Percentiles rank a stretch among this genome's conserved stretches.
Evolutionary conservation across 2,888 invertebrate genomes (phyloP).

Genomic region (Tolmerus cingulatus): DNA sequence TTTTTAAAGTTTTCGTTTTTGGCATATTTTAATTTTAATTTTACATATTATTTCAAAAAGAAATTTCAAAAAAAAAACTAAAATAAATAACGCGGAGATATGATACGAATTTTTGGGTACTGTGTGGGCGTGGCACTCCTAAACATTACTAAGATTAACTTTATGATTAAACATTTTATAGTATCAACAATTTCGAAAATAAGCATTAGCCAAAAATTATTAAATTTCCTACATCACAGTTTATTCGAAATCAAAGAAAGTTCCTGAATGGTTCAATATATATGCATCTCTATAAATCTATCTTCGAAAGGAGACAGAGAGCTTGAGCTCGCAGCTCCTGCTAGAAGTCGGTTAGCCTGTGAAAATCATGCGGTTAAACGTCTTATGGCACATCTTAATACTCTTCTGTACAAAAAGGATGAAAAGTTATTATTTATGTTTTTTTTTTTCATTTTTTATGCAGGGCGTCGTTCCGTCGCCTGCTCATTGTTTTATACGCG

Average conservation of each 20-base stretch:
- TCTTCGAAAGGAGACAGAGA: background rate
- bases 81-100: background rate
- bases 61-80: background rate
- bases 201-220: conserved; percentile 38
- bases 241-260: conserved; percentile 27
- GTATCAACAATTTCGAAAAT: conserved; percentile 32
- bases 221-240: conserved; percentile 44
- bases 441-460: background rate
- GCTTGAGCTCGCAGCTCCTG: background rate
- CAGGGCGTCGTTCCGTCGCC: background rate
- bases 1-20: background rate
- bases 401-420: conserved; percentile 4
- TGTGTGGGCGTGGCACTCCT: background rate
- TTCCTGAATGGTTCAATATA: background rate
- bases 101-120: background rate
- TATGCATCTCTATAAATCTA: conserved; percentile 2
- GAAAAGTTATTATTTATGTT: background rate
- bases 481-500: background rate
- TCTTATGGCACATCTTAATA: conserved; percentile 37
- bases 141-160: conserved; percentile 18
- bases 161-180: conserved; percentile 22
- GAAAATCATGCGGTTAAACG: background rate
- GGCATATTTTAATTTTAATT: background rate
- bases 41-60: background rate
- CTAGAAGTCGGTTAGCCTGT: background rate